Percentiles rank a stretch among this genome's conserved stretches.
These are phyloP conservation scores for Dromiciops gliroides DNA, from an alignment of 2,113 vertebrate genomes.

Conservation along the genomic window DNA sequence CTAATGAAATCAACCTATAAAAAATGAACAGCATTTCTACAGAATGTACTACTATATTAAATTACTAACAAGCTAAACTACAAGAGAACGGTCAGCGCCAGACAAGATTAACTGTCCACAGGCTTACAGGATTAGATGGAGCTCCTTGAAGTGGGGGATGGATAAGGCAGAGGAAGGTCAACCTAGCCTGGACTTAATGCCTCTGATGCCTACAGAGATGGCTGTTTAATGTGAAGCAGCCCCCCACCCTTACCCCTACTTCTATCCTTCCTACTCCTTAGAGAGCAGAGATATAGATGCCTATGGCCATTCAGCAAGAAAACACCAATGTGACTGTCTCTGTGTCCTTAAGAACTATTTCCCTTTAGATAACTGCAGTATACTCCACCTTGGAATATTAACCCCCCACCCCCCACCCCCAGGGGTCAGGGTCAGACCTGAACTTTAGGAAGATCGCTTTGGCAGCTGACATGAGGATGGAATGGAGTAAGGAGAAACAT, in stretches of 20 bases:
- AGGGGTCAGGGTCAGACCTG: too few species aligned
- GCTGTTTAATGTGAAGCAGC: not conserved
- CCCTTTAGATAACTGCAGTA: too few species aligned
- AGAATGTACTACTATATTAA: not conserved
- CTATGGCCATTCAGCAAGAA: not conserved
- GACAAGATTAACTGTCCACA: not conserved
- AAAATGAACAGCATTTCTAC: not conserved
- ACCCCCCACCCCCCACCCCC: too few species aligned
- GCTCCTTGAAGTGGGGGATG: not conserved
- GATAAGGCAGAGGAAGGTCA: not conserved
- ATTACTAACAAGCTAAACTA: not conserved
- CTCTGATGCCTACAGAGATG: not conserved
- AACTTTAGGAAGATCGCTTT: too few species aligned
- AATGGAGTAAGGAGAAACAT: not conserved
- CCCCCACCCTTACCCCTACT: not conserved
- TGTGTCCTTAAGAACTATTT: too few species aligned
- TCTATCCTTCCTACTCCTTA: not conserved
- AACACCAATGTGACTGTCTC: too few species aligned
- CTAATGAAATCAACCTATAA: not conserved
- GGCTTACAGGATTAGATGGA: not conserved
- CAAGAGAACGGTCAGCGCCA: not conserved
- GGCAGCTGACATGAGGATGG: not conserved
- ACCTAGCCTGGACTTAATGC: not conserved
- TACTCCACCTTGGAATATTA: too few species aligned
- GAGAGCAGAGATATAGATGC: not conserved